Evolutionary conservation across 2,113 vertebrate species (phyloP), one percentile per base, ranked within the genome.

Genomic region (Oncorhynchus tshawytscha): DNA sequence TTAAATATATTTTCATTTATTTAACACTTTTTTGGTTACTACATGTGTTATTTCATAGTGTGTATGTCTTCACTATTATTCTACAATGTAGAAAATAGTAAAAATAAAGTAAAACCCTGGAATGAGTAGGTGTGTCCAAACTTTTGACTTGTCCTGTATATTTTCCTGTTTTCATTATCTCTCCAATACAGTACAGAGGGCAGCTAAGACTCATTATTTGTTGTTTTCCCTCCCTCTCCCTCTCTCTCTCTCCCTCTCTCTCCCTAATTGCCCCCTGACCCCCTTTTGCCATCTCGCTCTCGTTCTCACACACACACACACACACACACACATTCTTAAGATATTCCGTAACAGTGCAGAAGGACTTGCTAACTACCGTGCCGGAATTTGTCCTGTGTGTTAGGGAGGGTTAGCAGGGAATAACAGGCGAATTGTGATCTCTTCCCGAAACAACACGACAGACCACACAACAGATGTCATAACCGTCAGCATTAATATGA

Each of bases 341-440:
- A 85, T 70, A 72, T 72, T 78, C 81, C 34, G 71, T 54, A 67
- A 87, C 80, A 70, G 86, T 73, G 82, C 86, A 71, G 49, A 15
- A 85, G 89, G 92, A 90, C 89, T 91, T 90, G 88, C 88, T 92
- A 92, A 91, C 91, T 92, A 92, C 85, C 81, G 77, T 65, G 77
- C 74, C 78, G 84, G 91, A 90, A 93, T 93, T 90, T 92, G 90
- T 92, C 88, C 88, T 86, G 81, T 82, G 82, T 74, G 87, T 88
- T 81, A 76, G 75, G 80, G 74, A 82, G 87, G 84, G 88, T 86
- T 86, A 88, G 79, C 85, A 83, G 81, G 80, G 71, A 86, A 88
- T 67, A 82, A 81, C 64, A 78, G 82, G 70, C 74, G 75, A 87
- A 84, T 34, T 85, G 78, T 83, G 77, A 88, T 87, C 84, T 75